These are phyloP conservation scores for Leptogaster cylindrica DNA, from an alignment of 2,888 invertebrate genomes.

Conservation along the genomic window DNA sequence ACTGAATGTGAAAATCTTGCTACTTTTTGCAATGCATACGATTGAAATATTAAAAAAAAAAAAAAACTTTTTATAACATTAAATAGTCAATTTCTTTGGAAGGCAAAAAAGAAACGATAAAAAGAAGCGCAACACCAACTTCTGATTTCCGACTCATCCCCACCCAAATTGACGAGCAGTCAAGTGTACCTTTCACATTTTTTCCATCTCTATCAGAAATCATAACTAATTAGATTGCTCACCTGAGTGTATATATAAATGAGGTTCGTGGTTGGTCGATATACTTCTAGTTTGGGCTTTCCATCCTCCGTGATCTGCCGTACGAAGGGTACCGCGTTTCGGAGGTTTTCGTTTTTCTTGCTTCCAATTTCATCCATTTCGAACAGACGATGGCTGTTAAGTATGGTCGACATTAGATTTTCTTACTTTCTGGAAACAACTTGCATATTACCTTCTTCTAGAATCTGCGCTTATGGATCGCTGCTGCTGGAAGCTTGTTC, in stretches of 20 bases:
- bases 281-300: constrained; percentile 67
- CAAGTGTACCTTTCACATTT: constrained; percentile 42
- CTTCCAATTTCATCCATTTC: constrained; percentile 70
- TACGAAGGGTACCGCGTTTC: constrained; percentile 68
- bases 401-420: neutral
- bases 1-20: too few relatives aligned
- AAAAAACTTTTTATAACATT: too few relatives aligned
- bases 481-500: constrained; percentile 69
- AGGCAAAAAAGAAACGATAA: too few relatives aligned
- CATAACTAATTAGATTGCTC: too few relatives aligned
- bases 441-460: constrained; percentile 63
- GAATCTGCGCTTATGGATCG: constrained; percentile 70
- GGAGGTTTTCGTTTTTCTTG: constrained; percentile 68
- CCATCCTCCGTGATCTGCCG: constrained; percentile 68
- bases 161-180: too few relatives aligned
- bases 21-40: too few relatives aligned
- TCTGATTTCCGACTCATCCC: too few relatives aligned
- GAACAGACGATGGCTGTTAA: constrained; percentile 60
- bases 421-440: neutral
- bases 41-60: too few relatives aligned
- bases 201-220: constrained; percentile 38
- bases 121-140: too few relatives aligned
- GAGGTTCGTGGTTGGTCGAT: constrained; percentile 66
- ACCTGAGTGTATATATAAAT: constrained; percentile 64
- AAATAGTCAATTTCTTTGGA: too few relatives aligned